Conservation (phyloP, 2,888 invertebrate genomes). For the Clusia tigrina region DNA sequence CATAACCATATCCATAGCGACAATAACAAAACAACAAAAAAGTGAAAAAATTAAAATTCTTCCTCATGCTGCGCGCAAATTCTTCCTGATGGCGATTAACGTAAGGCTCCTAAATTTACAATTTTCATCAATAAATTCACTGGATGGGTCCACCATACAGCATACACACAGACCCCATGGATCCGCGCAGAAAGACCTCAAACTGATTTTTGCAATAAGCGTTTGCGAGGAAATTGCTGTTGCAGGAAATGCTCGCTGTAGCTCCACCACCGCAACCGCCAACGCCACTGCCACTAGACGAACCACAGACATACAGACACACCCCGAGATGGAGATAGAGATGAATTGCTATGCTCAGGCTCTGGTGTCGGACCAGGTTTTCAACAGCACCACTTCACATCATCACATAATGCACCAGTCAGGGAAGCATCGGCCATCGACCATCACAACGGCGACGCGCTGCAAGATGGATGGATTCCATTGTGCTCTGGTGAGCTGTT, state of each 20-base stretch:
- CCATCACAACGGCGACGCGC: neutral
- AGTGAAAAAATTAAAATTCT: constrained; percentile 22
- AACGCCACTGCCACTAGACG: neutral
- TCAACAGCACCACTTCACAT: constrained; percentile 43
- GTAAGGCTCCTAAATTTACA: constrained; percentile 62
- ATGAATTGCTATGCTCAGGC: constrained; percentile 43
- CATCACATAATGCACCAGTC: constrained; percentile 42
- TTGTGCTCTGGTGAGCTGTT: neutral
- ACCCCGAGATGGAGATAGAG: constrained; percentile 33
- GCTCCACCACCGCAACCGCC: no score
- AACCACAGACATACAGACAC: neutral
- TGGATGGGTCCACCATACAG: constrained; percentile 60
- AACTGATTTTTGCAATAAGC: constrained; percentile 63
- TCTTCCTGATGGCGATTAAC: constrained; percentile 61
- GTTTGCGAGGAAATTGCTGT: constrained; percentile 61
- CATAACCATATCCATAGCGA: no score
- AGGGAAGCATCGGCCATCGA: no score
- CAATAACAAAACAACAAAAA: no score
- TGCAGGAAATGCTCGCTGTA: constrained; percentile 40
- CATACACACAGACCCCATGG: constrained; percentile 34
- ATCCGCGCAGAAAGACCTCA: constrained; percentile 33
- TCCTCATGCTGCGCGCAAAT: constrained; percentile 58
- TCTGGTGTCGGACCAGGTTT: constrained; percentile 41
- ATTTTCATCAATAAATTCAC: constrained; percentile 60
- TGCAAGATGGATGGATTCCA: constrained; percentile 20